phyloP scores from a whole-genome alignment of 2,888 invertebrate species.

The Laothoe populi region DNA sequence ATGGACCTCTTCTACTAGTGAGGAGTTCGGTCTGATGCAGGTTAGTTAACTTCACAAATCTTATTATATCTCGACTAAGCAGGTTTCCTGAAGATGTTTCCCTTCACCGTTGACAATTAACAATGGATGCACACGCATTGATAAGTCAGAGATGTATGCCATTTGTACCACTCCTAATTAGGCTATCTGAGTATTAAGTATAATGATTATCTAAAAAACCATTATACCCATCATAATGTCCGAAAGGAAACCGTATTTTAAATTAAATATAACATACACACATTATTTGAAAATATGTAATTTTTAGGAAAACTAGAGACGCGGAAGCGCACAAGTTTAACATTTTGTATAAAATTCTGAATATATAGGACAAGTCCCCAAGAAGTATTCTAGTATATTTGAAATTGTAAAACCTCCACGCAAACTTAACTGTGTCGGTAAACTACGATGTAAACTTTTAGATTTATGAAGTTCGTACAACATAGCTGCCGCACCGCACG shows the following conservation, averaged over 20 bases:
- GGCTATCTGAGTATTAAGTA: too few species aligned
- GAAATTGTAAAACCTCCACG: constrained; percentile 59
- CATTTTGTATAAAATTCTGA: constrained; percentile 15
- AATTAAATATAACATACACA: constrained; percentile 4
- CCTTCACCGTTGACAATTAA: too few species aligned
- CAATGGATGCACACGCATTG: too few species aligned
- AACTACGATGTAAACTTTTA: constrained; percentile 65
- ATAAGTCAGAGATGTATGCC: too few species aligned
- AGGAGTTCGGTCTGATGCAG: too few species aligned
- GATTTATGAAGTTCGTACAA: constrained; percentile 64
- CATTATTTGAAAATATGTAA: constrained; percentile 1
- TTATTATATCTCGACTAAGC: too few species aligned
- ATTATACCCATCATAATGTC: background rate
- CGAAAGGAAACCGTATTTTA: background rate
- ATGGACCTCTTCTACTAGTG: too few species aligned
- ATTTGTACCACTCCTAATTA: too few species aligned
- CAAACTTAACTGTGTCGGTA: constrained; percentile 59
- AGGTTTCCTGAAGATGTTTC: too few species aligned
- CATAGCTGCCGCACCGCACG: constrained; percentile 49
- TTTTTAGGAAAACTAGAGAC: background rate
- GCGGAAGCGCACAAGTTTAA: background rate
- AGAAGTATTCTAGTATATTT: constrained; percentile 43
- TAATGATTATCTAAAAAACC: too few species aligned
- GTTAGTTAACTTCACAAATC: too few species aligned
- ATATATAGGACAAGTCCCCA: constrained; percentile 11